phyloP scores from a whole-genome alignment of 1,140 invertebrate genomes.

The Chelonus insularis region DNA sequence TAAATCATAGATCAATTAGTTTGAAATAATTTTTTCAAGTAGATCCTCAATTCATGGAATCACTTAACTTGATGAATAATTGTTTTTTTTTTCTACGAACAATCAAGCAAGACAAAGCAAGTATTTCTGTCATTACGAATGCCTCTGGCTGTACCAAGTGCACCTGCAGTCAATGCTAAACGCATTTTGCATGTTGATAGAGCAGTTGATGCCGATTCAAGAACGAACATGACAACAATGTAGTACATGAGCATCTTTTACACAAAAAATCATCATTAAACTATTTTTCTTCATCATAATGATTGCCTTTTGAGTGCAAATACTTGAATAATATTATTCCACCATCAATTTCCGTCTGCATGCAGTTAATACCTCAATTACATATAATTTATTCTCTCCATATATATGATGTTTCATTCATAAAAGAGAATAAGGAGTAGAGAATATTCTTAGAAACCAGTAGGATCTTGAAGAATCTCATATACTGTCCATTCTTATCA shows the following conservation, averaged over 20 bases:
- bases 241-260: background rate
- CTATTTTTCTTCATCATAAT: background rate
- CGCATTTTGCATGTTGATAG: conserved; percentile 10
- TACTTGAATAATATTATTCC: background rate
- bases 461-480: conserved; percentile 7
- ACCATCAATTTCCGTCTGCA: conserved; percentile 21
- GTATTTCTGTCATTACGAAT: conserved; percentile 2
- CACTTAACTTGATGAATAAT: background rate
- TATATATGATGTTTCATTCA: background rate
- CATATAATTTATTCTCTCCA: background rate
- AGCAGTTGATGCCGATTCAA: background rate
- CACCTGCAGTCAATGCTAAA: conserved; percentile 8
- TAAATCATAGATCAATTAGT: conserved; percentile 17
- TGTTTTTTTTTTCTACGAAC: background rate
- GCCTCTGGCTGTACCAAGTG: background rate
- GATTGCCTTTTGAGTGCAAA: background rate
- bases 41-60: background rate
- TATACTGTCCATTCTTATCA: background rate
- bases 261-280: background rate
- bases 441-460: background rate
- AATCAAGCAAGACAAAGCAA: conserved; percentile 8
- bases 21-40: background rate
- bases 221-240: conserved; percentile 11
- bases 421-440: background rate
- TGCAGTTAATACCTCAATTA: conserved; percentile 28